Percentiles rank a stretch among this genome's conserved stretches.
These are phyloP conservation scores for Drosophila pallidifrons DNA, from an alignment of 1,140 invertebrate species.

Conservation along the genomic window DNA sequence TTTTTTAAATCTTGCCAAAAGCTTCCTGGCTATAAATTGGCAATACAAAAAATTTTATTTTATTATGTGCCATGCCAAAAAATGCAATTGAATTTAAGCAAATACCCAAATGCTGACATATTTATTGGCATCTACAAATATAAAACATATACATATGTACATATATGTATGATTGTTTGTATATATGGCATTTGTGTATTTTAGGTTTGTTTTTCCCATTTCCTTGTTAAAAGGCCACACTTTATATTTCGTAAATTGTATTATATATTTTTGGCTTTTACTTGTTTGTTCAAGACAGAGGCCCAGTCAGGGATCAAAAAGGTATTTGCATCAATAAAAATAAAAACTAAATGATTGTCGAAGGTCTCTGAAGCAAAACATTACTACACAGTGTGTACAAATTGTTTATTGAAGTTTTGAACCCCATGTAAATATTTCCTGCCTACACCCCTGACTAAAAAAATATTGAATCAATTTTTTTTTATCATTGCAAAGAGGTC, in stretches of 20 bases:
- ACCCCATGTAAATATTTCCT: background rate
- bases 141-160: background rate
- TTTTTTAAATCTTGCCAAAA: conserved; percentile 32
- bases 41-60: conserved; percentile 46
- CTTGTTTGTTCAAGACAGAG: conserved; percentile 7
- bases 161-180: background rate
- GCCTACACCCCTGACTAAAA: background rate
- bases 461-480: background rate
- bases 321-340: background rate
- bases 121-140: conserved; percentile 49
- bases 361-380: background rate
- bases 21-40: conserved; percentile 27
- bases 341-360: background rate
- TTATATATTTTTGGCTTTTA: conserved; percentile 54
- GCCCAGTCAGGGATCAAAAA: background rate
- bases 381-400: background rate
- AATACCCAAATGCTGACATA: conserved; percentile 56
- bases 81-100: conserved; percentile 68
- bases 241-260: conserved; percentile 62
- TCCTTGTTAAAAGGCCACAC: conserved; percentile 17
- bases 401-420: background rate
- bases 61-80: conserved; percentile 57
- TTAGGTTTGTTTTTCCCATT: conserved; percentile 8
- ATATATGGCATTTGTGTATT: background rate
- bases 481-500: background rate